Evolutionary conservation across 1,140 invertebrate genomes (phyloP).

Genomic region (Mamestra configurata): DNA sequence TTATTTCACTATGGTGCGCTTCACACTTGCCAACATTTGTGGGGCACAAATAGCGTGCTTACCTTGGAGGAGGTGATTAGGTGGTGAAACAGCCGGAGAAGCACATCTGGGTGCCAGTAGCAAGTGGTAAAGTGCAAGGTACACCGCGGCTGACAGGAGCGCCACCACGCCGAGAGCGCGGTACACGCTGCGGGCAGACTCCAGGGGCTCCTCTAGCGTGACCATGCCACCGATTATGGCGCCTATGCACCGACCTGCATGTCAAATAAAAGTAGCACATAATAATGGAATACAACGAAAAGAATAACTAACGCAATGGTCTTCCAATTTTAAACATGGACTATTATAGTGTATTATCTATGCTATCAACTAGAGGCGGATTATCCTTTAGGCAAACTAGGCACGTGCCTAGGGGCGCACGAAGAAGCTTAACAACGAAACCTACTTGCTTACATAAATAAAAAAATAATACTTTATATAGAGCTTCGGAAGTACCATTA

Average conservation of each 20-base stretch:
- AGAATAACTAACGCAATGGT: too few relatives aligned
- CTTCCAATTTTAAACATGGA: too few relatives aligned
- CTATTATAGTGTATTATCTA: too few relatives aligned
- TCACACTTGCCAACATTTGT: neutral
- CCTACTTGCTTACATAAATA: too few relatives aligned
- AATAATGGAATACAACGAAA: too few relatives aligned
- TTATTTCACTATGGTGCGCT: neutral
- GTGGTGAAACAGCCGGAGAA: constrained; percentile 89
- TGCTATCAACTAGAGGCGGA: too few relatives aligned
- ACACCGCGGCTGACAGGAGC: constrained; percentile 89
- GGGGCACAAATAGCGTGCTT: constrained; percentile 12
- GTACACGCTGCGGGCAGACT: constrained; percentile 84
- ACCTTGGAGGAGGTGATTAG: constrained; percentile 86
- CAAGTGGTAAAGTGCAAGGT: constrained; percentile 92
- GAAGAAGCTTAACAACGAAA: too few relatives aligned
- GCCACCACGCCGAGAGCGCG: constrained; percentile 90
- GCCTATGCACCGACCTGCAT: constrained; percentile 90
- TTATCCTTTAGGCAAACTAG: too few relatives aligned
- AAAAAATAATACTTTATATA: too few relatives aligned
- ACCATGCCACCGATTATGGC: constrained; percentile 89
- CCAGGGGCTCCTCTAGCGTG: constrained; percentile 71
- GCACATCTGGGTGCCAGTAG: constrained; percentile 91
- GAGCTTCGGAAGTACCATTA: too few relatives aligned
- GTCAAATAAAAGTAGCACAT: neutral
- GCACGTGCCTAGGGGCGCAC: too few relatives aligned